Base-by-base conservation (phyloP, 2,797 vertebrate species). In the Arnoldichthys spilopterus region DNA sequence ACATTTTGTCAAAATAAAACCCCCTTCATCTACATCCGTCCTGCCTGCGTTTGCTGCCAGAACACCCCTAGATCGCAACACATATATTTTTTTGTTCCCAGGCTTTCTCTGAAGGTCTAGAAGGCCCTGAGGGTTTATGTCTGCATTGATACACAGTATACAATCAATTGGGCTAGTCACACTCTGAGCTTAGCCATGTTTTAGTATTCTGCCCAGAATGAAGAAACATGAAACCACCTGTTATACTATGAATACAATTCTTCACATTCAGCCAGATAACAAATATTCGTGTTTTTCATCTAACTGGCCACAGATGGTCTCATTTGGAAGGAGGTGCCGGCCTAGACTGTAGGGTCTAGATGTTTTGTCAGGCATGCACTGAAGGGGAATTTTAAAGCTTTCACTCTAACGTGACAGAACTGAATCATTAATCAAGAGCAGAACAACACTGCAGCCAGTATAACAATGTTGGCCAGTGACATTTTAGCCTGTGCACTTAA, bases 391-490 rank as follows among this genome's bases (percentile, higher is more conserved):
- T 82, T 83, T 68, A 70, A 69, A 78, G 70, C 16, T 59, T 62
- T 76, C 40, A 56, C 61, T 79, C 56, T 30, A 32, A 49, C 58
- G 30, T 79, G 75, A 72, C 75, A 71, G 30, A 12, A 62, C 26
- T 15, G 72, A 66, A 40, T 75, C 78, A 80, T 83, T 71, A 77
- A 81, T 82, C 66, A 79, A 51, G 79, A 58, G 40, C 22, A 20
- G 69, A 80, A 32, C 45, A 37, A 56, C 70, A 71, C 45, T 43
- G 47, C 51, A 78, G 62, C 47, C 62, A 59, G 61, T 59, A 26
- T 53, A 80, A 61, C 34, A 72, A 32, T 32, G 59, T 51, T 67
- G 63, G 77, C 58, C 70, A 66, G 45, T 77, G 79, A 75, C 78
- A 82, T 85, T 74, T 77, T 67, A 82, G 58, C 69, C 59, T 69